Conservation (phyloP, 2,113 vertebrate genomes). For the Amia ocellicauda region DNA sequence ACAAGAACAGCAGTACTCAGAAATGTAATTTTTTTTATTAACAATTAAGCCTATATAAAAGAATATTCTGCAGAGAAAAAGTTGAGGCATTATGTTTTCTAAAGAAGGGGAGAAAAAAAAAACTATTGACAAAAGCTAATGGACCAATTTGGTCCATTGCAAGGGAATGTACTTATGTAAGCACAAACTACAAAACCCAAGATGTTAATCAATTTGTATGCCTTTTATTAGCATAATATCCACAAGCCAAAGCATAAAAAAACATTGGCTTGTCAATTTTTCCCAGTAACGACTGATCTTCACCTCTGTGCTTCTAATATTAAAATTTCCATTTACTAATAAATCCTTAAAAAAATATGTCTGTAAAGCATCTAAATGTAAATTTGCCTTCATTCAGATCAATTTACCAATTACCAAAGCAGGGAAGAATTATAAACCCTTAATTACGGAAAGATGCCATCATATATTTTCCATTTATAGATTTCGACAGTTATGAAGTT, state of each 20-base stretch:
- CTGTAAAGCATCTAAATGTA: neutral
- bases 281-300: slow-evolving; percentile 26
- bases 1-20: too few relatives aligned
- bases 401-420: neutral
- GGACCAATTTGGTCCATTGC: neutral
- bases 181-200: slow-evolving; percentile 6
- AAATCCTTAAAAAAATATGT: neutral
- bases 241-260: slow-evolving; percentile 32
- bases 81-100: neutral
- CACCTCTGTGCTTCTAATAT: slow-evolving; percentile 15
- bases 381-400: neutral
- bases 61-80: neutral
- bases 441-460: too few relatives aligned
- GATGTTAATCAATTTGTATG: slow-evolving; percentile 37
- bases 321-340: slow-evolving; percentile 29
- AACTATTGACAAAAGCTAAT: slow-evolving; percentile 1
- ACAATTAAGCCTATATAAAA: too few relatives aligned
- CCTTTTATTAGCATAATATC: slow-evolving; percentile 43
- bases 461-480: neutral
- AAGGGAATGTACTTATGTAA: slow-evolving; percentile 5
- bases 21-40: too few relatives aligned
- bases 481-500: neutral
- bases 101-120: neutral
- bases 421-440: neutral
- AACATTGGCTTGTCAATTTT: slow-evolving; percentile 35